These are phyloP conservation scores for Deroplatys truncata DNA, from an alignment of 2,888 invertebrate genomes.

Conservation along the genomic window DNA sequence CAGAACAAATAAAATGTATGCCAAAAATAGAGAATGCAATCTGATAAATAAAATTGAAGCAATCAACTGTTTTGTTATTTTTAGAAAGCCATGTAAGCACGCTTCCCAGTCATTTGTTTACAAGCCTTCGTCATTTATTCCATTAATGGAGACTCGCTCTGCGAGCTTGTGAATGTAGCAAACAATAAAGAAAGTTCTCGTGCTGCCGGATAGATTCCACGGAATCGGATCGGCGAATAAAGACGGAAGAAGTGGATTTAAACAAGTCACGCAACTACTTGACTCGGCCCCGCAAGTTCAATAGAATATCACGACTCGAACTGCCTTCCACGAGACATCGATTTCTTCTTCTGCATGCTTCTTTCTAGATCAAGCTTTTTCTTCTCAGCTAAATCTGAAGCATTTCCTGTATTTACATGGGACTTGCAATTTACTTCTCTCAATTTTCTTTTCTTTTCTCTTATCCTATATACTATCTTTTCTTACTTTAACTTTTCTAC, in stretches of 20 bases:
- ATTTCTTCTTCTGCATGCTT: not conserved
- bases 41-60: too few relatives aligned
- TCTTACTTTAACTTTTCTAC: too few relatives aligned
- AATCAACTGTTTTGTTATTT: not conserved
- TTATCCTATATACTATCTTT: too few relatives aligned
- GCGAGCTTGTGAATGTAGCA: not conserved
- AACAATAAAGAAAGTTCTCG: not conserved
- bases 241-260: not conserved
- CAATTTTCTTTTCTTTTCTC: too few relatives aligned
- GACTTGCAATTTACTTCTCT: too few relatives aligned
- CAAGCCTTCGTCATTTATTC: not conserved
- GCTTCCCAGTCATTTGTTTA: not conserved
- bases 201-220: not conserved
- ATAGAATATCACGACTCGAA: not conserved
- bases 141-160: not conserved
- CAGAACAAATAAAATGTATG: too few relatives aligned
- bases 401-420: too few relatives aligned
- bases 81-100: not conserved
- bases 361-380: too few relatives aligned
- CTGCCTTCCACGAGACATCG: not conserved
- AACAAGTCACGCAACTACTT: not conserved
- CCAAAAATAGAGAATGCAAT: too few relatives aligned
- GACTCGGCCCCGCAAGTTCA: not conserved
- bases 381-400: too few relatives aligned
- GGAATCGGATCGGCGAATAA: not conserved